Conservation (phyloP, 1,140 invertebrate species). For the Aricia agestis region DNA sequence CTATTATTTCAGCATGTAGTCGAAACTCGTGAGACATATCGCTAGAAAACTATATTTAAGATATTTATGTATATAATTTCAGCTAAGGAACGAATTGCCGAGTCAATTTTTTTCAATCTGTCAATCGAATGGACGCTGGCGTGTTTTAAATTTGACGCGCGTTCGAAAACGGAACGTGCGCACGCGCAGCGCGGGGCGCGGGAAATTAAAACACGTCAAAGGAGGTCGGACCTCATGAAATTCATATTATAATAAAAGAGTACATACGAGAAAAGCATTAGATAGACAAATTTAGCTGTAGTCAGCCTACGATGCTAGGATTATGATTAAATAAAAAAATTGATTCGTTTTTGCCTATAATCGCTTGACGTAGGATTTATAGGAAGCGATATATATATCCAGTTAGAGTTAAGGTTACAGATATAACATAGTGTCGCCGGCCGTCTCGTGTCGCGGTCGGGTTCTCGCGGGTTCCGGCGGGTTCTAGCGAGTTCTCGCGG, state of each 20-base stretch:
- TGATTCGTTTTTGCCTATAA: constrained; percentile 53
- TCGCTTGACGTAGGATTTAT: constrained; percentile 50
- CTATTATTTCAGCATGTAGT: constrained; percentile 53
- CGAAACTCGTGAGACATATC: constrained; percentile 62
- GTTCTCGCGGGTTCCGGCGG: background rate
- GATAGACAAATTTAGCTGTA: constrained; percentile 62
- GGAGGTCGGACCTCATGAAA: constrained; percentile 45
- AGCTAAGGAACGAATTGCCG: constrained; percentile 54
- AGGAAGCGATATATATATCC: constrained; percentile 51
- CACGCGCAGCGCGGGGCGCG: background rate
- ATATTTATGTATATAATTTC: constrained; percentile 51
- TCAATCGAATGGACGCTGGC: constrained; percentile 40
- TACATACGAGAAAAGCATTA: constrained; percentile 46
- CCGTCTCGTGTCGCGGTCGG: constrained; percentile 36
- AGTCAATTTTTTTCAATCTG: constrained; percentile 59
- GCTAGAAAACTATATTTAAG: constrained; percentile 57
- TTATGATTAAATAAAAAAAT: constrained; percentile 39
- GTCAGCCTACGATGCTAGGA: constrained; percentile 48
- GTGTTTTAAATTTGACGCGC: constrained; percentile 27
- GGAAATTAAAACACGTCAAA: constrained; percentile 26
- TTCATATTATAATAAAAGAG: constrained; percentile 42
- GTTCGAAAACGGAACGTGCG: constrained; percentile 10
- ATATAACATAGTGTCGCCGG: constrained; percentile 37
- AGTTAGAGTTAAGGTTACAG: constrained; percentile 39
- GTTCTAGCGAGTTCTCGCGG: constrained; percentile 36